Evolutionary conservation across 2,797 vertebrate species (phyloP).

Genomic region (Sciurus carolinensis): DNA sequence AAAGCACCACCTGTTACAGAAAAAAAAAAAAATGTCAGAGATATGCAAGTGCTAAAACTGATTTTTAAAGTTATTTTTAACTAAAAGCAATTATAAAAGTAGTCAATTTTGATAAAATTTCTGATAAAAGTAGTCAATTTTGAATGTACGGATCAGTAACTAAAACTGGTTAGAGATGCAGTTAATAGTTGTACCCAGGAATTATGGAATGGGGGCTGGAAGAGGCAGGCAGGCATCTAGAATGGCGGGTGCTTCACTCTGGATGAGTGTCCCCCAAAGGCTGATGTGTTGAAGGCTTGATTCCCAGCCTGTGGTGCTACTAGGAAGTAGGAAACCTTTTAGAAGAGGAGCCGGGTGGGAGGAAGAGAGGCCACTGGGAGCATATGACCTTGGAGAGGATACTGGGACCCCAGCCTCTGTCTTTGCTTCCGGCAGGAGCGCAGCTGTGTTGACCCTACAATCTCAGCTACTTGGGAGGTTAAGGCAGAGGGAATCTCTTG

Average conservation of each 20-base stretch:
- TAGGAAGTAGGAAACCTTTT: neutral
- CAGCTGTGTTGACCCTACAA: neutral
- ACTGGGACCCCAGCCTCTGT: neutral
- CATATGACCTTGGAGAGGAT: neutral
- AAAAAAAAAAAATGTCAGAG: conserved; percentile 5
- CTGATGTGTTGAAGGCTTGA: neutral
- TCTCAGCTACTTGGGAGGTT: neutral
- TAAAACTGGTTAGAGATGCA: neutral
- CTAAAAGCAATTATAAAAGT: neutral
- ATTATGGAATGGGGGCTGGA: rapidly evolving
- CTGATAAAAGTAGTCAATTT: neutral
- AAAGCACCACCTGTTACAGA: conserved; percentile 95
- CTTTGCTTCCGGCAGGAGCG: neutral
- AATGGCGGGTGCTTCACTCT: neutral
- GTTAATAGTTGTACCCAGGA: neutral
- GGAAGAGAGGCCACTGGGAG: neutral
- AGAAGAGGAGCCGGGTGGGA: neutral
- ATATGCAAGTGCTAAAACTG: neutral
- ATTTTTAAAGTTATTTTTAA: neutral
- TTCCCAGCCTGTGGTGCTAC: neutral
- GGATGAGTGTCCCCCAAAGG: neutral
- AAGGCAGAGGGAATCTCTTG: neutral
- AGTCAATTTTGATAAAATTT: neutral
- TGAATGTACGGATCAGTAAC: neutral
- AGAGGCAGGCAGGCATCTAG: rapidly evolving